A percentile compares a stretch with the other conserved stretches of the same genome.
Conservation (phyloP, 2,888 invertebrate genomes). For the Encarsia formosa region DNA sequence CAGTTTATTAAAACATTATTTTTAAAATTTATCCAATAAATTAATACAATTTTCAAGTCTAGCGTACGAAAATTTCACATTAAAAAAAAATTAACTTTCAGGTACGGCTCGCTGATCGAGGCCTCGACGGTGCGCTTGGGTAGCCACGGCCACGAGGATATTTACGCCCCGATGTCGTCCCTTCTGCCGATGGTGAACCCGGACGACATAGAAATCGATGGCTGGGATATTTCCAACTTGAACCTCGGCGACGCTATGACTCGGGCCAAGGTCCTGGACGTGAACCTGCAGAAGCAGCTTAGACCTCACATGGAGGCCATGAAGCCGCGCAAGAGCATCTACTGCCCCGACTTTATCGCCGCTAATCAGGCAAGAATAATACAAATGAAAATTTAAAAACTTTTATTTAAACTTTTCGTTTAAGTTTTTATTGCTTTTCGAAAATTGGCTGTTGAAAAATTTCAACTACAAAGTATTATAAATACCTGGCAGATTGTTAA, state of each 20-base stretch:
- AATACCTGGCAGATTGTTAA: too few species aligned
- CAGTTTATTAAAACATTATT: too few species aligned
- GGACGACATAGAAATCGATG: constrained; percentile 80
- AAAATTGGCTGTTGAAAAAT: too few species aligned
- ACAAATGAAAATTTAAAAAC: too few species aligned
- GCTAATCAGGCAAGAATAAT: constrained; percentile 89
- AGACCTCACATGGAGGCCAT: constrained; percentile 66
- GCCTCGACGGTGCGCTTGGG: constrained; percentile 85
- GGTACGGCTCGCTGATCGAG: constrained; percentile 88
- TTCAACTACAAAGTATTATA: too few species aligned
- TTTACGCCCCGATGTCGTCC: constrained; percentile 75
- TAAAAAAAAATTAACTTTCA: too few species aligned
- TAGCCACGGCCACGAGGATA: constrained; percentile 66
- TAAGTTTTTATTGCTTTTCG: too few species aligned
- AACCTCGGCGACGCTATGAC: constrained; percentile 85
- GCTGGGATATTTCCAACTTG: constrained; percentile 82
- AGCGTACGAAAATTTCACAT: too few species aligned
- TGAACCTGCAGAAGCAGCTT: constrained; percentile 74
- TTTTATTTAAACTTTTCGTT: too few species aligned
- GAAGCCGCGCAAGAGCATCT: constrained; percentile 82
- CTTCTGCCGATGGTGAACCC: constrained; percentile 87
- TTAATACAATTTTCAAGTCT: too few species aligned
- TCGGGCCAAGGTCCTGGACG: constrained; percentile 81
- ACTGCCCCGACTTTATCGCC: constrained; percentile 90
- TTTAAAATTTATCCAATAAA: too few species aligned